A percentile compares a stretch with the other conserved stretches of the same genome.
Evolutionary conservation across 2,888 invertebrate genomes (phyloP).

Genomic region (Bimastos eiseni): DNA sequence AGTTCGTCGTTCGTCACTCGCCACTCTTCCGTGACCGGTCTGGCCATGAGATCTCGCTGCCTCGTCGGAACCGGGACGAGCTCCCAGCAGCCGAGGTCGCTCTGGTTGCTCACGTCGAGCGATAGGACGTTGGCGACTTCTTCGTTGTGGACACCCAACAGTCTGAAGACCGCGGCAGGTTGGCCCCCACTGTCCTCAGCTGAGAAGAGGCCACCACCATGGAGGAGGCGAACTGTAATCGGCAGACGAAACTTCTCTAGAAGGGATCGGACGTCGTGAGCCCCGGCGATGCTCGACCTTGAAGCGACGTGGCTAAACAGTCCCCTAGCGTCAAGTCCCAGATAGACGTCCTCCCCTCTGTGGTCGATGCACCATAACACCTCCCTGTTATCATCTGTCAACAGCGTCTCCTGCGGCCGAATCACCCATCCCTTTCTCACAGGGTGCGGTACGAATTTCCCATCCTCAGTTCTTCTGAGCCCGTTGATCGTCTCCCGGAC

Average conservation of each 20-base stretch:
- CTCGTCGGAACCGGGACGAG: neutral
- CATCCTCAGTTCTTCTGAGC: neutral
- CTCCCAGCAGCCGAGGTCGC: neutral
- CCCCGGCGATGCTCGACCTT: slow-evolving; percentile 90
- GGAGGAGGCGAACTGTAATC: slow-evolving; percentile 85
- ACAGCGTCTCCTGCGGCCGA: slow-evolving; percentile 54
- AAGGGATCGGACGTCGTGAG: slow-evolving; percentile 86
- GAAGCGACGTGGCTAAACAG: slow-evolving; percentile 89
- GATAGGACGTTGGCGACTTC: slow-evolving; percentile 54
- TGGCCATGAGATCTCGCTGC: neutral
- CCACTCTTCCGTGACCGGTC: neutral
- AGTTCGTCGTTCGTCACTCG: neutral
- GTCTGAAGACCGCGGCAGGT: slow-evolving; percentile 55
- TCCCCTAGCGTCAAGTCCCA: slow-evolving; percentile 84
- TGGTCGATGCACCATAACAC: slow-evolving; percentile 84
- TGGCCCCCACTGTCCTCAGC: slow-evolving; percentile 67
- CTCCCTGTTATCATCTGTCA: slow-evolving; percentile 46
- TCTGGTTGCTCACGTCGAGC: neutral
- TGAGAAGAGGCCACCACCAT: slow-evolving; percentile 75
- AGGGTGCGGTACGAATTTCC: slow-evolving; percentile 42
- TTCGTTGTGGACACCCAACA: slow-evolving; percentile 57
- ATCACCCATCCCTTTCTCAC: slow-evolving; percentile 55
- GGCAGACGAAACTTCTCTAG: slow-evolving; percentile 83
- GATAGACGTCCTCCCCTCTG: slow-evolving; percentile 79
- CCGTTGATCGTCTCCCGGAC: slow-evolving; percentile 68